Conservation (phyloP, 2,888 invertebrate genomes). For the Eupeodes latifasciatus region DNA sequence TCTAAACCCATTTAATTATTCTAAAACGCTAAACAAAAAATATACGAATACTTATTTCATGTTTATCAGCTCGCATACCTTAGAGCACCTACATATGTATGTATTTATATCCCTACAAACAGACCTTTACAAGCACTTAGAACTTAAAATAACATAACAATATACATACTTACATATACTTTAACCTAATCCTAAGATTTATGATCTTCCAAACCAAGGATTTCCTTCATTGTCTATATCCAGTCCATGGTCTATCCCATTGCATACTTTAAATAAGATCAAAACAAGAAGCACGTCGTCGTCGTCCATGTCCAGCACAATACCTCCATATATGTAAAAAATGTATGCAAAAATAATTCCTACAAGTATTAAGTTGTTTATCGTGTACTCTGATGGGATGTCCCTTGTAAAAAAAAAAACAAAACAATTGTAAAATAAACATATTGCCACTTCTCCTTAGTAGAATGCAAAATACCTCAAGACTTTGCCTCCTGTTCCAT, state of each 20-base stretch:
- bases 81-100: not conserved
- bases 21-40: not conserved
- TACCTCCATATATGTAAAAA: not conserved
- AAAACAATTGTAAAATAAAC: constrained; percentile 23
- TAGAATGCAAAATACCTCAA: not conserved
- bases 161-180: not conserved
- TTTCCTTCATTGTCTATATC: not conserved
- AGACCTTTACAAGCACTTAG: not conserved
- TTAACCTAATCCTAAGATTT: constrained; percentile 67
- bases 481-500: constrained; percentile 22
- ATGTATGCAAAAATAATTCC: constrained; percentile 23
- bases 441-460: constrained; percentile 2
- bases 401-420: not conserved
- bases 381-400: constrained; percentile 10
- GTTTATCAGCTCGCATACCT: not conserved
- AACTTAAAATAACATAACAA: constrained; percentile 44
- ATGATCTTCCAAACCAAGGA: constrained; percentile 25
- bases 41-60: not conserved
- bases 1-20: not conserved
- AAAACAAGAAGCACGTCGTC: not conserved
- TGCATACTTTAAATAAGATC: constrained; percentile 46
- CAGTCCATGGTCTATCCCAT: not conserved
- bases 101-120: constrained; percentile 3
- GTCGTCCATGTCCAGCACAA: not conserved
- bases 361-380: constrained; percentile 45